These are phyloP conservation scores for Rhagonycha lutea DNA, from an alignment of 2,888 invertebrate genomes.

Conservation along the genomic window DNA sequence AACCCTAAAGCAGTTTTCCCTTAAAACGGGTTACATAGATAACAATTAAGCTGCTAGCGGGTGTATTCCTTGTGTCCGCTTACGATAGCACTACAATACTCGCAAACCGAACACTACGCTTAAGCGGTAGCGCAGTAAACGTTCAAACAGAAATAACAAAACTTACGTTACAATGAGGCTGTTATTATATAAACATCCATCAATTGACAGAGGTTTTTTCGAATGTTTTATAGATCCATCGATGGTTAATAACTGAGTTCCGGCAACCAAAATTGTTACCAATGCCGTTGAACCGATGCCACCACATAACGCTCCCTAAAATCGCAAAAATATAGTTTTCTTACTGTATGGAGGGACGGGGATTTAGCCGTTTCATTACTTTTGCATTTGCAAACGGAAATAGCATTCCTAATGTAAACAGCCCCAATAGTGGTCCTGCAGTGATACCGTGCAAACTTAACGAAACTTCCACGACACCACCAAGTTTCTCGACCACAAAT, in stretches of 20 bases:
- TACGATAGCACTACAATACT: too few relatives aligned
- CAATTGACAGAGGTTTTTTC: conserved; percentile 37
- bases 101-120: too few relatives aligned
- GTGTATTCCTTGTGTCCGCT: too few relatives aligned
- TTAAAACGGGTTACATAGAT: too few relatives aligned
- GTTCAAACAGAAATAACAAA: background rate
- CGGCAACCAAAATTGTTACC: conserved; percentile 31
- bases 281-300: conserved; percentile 29
- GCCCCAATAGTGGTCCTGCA: conserved; percentile 67
- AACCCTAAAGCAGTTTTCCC: too few relatives aligned
- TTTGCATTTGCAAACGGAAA: conserved; percentile 66
- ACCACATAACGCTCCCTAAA: conserved; percentile 41
- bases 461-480: conserved; percentile 68
- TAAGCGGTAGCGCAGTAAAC: too few relatives aligned
- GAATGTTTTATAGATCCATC: conserved; percentile 33
- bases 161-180: background rate
- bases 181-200: conserved; percentile 31
- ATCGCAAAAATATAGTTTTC: background rate
- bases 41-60: too few relatives aligned
- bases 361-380: conserved; percentile 45
- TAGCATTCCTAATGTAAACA: conserved; percentile 69
- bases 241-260: conserved; percentile 36
- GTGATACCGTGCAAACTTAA: conserved; percentile 66
- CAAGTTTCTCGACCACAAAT: conserved; percentile 65
- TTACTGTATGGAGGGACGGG: too few relatives aligned